A percentile compares a stretch with the other conserved stretches of the same genome.
Evolutionary conservation across 2,888 invertebrate species (phyloP).

Genomic region (Pandemis cinnamomeana): DNA sequence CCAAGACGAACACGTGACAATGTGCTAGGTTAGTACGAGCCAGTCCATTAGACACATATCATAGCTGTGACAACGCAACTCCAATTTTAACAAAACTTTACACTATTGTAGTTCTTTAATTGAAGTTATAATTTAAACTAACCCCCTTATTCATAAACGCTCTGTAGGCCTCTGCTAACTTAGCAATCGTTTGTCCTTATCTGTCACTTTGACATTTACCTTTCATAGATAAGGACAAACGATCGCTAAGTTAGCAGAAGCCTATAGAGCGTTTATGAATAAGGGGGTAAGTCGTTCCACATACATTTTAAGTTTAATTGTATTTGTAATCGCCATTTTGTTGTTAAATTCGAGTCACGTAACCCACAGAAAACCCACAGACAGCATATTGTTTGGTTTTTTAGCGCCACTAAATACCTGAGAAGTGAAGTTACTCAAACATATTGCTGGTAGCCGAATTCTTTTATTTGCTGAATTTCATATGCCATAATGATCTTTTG

Average conservation of each 20-base stretch:
- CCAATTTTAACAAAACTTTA: constrained; percentile 3
- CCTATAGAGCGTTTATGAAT: too few species aligned
- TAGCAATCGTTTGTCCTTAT: too few species aligned
- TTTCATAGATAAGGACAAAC: too few species aligned
- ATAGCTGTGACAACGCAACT: constrained; percentile 2
- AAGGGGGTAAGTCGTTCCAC: too few species aligned
- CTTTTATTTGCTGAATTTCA: too few species aligned
- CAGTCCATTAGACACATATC: constrained; percentile 6
- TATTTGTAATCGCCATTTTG: background rate
- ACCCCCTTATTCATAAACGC: too few species aligned
- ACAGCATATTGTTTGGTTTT: background rate
- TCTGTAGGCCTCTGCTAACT: too few species aligned
- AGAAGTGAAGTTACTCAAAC: background rate
- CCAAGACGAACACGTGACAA: constrained; percentile 24
- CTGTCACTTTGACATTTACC: too few species aligned
- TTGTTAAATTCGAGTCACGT: constrained; percentile 16
- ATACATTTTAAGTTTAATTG: background rate
- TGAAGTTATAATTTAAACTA: too few species aligned
- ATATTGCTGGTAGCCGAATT: background rate
- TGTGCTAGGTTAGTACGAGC: constrained; percentile 28
- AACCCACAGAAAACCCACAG: constrained; percentile 1
- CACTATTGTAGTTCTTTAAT: background rate
- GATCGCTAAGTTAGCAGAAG: too few species aligned
- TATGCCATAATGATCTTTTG: too few species aligned
- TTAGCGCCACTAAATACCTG: background rate